Conservation (phyloP, 2,888 invertebrate species). For the Chymomyza fuscimana region DNA sequence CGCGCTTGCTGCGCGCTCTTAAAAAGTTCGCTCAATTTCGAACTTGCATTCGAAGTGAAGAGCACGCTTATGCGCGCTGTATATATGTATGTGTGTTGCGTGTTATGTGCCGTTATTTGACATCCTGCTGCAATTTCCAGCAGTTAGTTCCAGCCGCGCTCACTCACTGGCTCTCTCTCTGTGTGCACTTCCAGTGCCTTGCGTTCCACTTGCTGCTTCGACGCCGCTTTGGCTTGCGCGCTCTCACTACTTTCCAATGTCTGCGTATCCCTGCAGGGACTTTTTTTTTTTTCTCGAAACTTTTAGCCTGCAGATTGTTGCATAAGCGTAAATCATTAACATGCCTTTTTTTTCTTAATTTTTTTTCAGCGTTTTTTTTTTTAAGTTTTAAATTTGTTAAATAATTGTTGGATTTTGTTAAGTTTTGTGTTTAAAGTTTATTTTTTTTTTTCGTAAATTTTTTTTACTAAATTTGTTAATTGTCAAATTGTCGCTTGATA, state of each 20-base stretch:
- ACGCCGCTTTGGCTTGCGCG: constrained; percentile 36
- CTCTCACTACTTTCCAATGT: constrained; percentile 51
- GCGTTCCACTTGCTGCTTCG: constrained; percentile 69
- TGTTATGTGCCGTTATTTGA: constrained; percentile 53
- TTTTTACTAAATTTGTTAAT: constrained; percentile 10
- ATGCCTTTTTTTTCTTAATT: constrained; percentile 26
- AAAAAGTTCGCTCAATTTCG: constrained; percentile 40
- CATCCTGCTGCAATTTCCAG: constrained; percentile 63
- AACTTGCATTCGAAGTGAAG: constrained; percentile 3
- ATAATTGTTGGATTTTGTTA: constrained; percentile 12
- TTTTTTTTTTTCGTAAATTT: constrained; percentile 7
- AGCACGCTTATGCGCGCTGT: background rate
- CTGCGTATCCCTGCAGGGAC: constrained; percentile 37
- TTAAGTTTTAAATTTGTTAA: constrained; percentile 19
- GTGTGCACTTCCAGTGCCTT: constrained; percentile 50
- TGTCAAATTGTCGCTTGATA: constrained; percentile 14
- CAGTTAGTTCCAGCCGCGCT: constrained; percentile 20
- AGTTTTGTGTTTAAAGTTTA: constrained; percentile 10
- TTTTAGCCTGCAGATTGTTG: constrained; percentile 65
- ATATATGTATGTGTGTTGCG: background rate
- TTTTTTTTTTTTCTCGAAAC: background rate
- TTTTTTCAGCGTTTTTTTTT: constrained; percentile 17
- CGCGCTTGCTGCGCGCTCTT: constrained; percentile 31
- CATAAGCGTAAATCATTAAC: constrained; percentile 57
- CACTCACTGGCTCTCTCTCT: constrained; percentile 12